Evolutionary conservation across 2,888 invertebrate genomes (phyloP).

Genomic region (Hyles lineata): DNA sequence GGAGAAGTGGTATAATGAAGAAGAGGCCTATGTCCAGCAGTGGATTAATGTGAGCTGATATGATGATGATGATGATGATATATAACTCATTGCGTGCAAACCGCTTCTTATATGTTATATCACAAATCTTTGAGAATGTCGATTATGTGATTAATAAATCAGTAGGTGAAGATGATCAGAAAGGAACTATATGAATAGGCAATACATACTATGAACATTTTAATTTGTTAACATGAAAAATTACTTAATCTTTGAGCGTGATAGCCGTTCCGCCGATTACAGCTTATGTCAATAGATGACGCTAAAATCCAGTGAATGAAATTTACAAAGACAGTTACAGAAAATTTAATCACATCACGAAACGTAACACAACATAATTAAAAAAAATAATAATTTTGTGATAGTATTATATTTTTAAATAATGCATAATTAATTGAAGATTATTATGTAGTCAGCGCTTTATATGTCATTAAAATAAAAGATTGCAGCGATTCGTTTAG

Average conservation of each 20-base stretch:
- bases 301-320: slow-evolving; percentile 48
- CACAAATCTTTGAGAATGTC: too few species aligned
- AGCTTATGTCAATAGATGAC: slow-evolving; percentile 47
- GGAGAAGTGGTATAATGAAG: too few species aligned
- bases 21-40: too few species aligned
- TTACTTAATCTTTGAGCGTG: slow-evolving; percentile 42
- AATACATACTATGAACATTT: too few species aligned
- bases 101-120: too few species aligned
- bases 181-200: too few species aligned
- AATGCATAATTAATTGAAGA: neutral
- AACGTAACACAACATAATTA: neutral
- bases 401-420: neutral
- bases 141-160: too few species aligned
- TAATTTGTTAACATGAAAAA: neutral
- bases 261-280: slow-evolving; percentile 20
- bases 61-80: too few species aligned
- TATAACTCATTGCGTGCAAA: too few species aligned
- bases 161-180: too few species aligned
- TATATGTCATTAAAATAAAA: neutral
- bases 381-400: neutral
- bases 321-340: slow-evolving; percentile 64
- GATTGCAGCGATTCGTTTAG: neutral
- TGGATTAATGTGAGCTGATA: too few species aligned
- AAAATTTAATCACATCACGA: neutral
- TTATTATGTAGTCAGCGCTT: neutral